Base-by-base conservation (phyloP, 2,797 vertebrate genomes). In the Adelosebastes latens region DNA sequence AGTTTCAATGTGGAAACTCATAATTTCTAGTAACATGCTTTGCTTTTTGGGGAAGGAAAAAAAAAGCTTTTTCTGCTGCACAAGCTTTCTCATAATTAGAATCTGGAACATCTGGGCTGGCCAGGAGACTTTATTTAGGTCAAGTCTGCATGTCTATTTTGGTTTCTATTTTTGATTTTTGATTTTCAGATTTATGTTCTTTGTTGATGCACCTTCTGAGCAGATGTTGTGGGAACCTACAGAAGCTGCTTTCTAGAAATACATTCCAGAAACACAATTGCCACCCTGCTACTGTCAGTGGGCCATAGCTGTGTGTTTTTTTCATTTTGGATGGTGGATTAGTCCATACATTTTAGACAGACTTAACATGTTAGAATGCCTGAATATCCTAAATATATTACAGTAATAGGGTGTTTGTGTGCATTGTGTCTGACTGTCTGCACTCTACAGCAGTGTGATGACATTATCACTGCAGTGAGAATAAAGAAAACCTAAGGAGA, bases 91-190 rank as follows among this genome's bases (percentile, higher is more conserved):
- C 53, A 72, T 85, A 63, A 80, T 72, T 42, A 22, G 20, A 72
- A 79, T 79, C 42, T 68, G 65, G 61, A 79, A 73, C 68, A 64
- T 73, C 76, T 75, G 55, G 69, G 79, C 79, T 10, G 81, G 61
- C 63, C 75, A 78, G 75, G 27, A 60, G 36, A 70, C 14, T 42
- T 66, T 74, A 87, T 85, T 71, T 77, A 83, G 86, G 82, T 86
- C 79, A 85, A 1, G 24, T 69, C 24, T 59, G 24, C 1, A 3
- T 34, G 13, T 75, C 65, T 76, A 25, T 80, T 60, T 1, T 66
- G 13, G 29, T 52, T 56, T 65, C 7, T 27, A 53, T 16, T 16
- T 39, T 6, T 42, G 34, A 34, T 80, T 53, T 79, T 85, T 36
- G 27, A 46, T 58, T 71, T 77, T 53, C 5, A 12, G 1, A 63